Percentiles rank a stretch among this genome's conserved stretches.
Evolutionary conservation across 64 coral and sea anemone species (phyloP).

Genomic region (Acropora yongei): DNA sequence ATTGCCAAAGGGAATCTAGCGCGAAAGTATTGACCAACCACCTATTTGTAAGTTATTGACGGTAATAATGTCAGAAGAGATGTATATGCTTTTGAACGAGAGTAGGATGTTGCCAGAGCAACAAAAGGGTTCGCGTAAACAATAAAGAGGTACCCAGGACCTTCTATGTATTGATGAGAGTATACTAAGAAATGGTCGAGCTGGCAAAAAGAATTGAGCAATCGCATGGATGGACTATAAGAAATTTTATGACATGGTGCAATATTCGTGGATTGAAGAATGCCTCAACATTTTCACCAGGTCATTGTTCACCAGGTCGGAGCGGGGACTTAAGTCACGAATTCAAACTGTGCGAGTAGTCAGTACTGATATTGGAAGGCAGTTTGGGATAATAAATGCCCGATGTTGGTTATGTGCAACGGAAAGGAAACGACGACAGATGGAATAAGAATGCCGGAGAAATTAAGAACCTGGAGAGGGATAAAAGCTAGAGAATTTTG

Average conservation of each 20-base stretch:
- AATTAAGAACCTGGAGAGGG: too few relatives aligned
- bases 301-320: neutral
- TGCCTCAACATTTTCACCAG: neutral
- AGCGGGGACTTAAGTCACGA: neutral
- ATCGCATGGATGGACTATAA: too few relatives aligned
- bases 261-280: too few relatives aligned
- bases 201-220: neutral
- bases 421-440: too few relatives aligned
- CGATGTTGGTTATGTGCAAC: too few relatives aligned
- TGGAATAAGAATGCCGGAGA: too few relatives aligned
- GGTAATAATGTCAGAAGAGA: too few relatives aligned
- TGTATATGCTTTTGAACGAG: neutral
- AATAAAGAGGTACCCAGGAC: constrained; percentile 12
- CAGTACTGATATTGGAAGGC: neutral
- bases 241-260: too few relatives aligned
- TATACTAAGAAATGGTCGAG: neutral
- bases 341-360: neutral
- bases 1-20: constrained; percentile 14
- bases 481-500: too few relatives aligned
- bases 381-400: constrained; percentile 1
- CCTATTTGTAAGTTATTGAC: neutral
- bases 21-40: neutral
- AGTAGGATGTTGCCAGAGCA: neutral
- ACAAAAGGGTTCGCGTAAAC: constrained; percentile 16
- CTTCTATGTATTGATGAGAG: constrained; percentile 36